A percentile compares a stretch with the other conserved stretches of the same genome.
phyloP scores from a whole-genome alignment of 2,113 vertebrate genomes.

The Syngnathus floridae region DNA sequence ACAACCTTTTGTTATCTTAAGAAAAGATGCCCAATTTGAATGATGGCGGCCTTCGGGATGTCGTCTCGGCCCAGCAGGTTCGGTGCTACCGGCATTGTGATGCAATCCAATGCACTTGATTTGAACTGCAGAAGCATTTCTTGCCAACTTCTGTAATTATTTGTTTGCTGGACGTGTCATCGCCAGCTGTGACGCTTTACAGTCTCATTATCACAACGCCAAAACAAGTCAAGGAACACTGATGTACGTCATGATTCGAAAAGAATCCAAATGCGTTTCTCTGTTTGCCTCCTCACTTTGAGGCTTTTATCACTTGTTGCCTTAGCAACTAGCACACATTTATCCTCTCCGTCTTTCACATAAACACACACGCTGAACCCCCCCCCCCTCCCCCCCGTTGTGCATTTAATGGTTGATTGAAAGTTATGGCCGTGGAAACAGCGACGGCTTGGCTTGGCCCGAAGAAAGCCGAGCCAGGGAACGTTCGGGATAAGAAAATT shows the following conservation, averaged over 20 bases:
- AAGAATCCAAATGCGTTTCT: not conserved
- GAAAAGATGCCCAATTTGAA: conserved; percentile 9
- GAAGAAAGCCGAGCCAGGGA: conserved; percentile 70
- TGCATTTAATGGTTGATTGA: conserved; percentile 78
- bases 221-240: conserved; percentile 27
- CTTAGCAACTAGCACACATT: conserved; percentile 38
- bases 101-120: conserved; percentile 45
- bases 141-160: conserved; percentile 34
- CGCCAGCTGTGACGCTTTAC: conserved; percentile 38
- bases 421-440: conserved; percentile 77
- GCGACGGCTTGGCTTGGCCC: conserved; percentile 73
- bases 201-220: conserved; percentile 46
- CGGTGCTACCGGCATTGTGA: conserved; percentile 32
- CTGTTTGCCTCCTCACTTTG: conserved; percentile 26
- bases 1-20: conserved; percentile 20
- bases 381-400: conserved; percentile 46
- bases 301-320: conserved; percentile 70
- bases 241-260: not conserved
- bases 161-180: conserved; percentile 49
- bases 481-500: conserved; percentile 56
- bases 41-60: conserved; percentile 16
- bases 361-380: conserved; percentile 15
- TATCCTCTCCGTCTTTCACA: not conserved
- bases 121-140: conserved; percentile 44
- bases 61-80: conserved; percentile 37